phyloP scores from a whole-genome alignment of 1,140 invertebrate genomes.

The Drosophila subobscura region DNA sequence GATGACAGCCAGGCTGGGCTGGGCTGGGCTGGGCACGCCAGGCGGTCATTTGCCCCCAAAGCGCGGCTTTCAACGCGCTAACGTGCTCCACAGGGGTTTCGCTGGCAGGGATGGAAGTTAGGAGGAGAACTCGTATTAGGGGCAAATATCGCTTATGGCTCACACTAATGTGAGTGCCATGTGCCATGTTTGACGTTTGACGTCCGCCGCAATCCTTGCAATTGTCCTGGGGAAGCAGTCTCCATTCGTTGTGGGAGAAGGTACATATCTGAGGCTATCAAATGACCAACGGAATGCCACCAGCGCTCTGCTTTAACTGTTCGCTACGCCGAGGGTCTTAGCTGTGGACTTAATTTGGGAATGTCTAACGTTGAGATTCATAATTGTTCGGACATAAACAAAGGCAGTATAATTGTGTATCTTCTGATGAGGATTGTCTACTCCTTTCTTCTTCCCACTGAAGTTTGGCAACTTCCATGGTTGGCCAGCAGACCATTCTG shows the following conservation, averaged over 20 bases:
- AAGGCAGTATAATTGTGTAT: too few relatives aligned
- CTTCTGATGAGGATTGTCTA: too few relatives aligned
- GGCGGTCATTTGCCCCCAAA: constrained; percentile 59
- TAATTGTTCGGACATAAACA: too few relatives aligned
- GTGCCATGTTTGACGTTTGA: constrained; percentile 37
- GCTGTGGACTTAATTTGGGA: too few relatives aligned
- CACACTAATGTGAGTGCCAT: constrained; percentile 41
- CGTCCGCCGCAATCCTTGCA: constrained; percentile 19
- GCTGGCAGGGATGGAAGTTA: too few relatives aligned
- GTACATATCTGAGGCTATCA: too few relatives aligned
- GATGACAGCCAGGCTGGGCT: constrained; percentile 19
- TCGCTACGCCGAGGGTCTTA: too few relatives aligned
- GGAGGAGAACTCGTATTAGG: background rate
- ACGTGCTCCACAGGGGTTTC: constrained; percentile 30
- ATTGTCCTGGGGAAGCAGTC: constrained; percentile 15
- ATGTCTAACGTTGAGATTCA: too few relatives aligned
- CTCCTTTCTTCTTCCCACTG: background rate
- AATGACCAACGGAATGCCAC: too few relatives aligned
- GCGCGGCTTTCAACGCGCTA: constrained; percentile 67
- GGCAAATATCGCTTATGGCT: constrained; percentile 18
- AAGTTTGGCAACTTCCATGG: constrained; percentile 42
- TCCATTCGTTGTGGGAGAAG: too few relatives aligned
- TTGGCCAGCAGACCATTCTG: constrained; percentile 16
- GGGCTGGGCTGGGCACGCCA: background rate
- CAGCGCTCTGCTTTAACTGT: too few relatives aligned